phyloP scores from a whole-genome alignment of 2,888 invertebrate genomes.

The Macaria notata region DNA sequence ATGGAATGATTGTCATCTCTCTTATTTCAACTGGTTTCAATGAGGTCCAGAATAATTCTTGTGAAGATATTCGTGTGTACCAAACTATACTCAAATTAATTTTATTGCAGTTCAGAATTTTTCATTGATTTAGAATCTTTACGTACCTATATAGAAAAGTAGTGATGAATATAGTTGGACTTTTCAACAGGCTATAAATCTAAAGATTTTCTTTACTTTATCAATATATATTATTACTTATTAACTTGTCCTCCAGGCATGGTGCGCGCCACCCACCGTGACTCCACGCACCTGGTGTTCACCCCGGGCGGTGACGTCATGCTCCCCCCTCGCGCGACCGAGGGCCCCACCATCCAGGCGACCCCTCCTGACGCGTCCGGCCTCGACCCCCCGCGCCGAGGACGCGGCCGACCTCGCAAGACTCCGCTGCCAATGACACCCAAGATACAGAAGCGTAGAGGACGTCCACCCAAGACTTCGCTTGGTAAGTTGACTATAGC shows the following conservation, averaged over 20 bases:
- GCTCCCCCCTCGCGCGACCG: slow-evolving; percentile 61
- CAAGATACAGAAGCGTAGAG: slow-evolving; percentile 72
- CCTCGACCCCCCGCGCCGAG: slow-evolving; percentile 64
- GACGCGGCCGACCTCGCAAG: slow-evolving; percentile 79
- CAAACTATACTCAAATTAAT: too few species aligned
- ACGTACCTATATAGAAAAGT: too few species aligned
- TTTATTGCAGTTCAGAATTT: too few species aligned
- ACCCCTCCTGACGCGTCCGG: slow-evolving; percentile 43
- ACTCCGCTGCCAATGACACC: slow-evolving; percentile 75
- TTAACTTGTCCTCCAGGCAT: slow-evolving; percentile 65
- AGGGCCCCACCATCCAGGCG: slow-evolving; percentile 48
- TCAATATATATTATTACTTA: too few species aligned
- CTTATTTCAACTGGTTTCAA: too few species aligned
- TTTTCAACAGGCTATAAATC: too few species aligned
- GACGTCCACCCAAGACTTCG: slow-evolving; percentile 75
- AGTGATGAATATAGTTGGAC: too few species aligned
- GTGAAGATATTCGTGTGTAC: too few species aligned
- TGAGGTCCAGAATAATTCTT: too few species aligned
- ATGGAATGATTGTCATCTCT: too few species aligned
- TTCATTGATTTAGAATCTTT: too few species aligned
- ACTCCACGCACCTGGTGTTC: slow-evolving; percentile 73
- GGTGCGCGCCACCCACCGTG: slow-evolving; percentile 76
- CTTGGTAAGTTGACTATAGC: slow-evolving; percentile 53
- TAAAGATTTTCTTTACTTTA: too few species aligned
- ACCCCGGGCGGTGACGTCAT: slow-evolving; percentile 76